Conservation (phyloP, 2,888 invertebrate genomes). For the Caenorhabditis uteleia region DNA sequence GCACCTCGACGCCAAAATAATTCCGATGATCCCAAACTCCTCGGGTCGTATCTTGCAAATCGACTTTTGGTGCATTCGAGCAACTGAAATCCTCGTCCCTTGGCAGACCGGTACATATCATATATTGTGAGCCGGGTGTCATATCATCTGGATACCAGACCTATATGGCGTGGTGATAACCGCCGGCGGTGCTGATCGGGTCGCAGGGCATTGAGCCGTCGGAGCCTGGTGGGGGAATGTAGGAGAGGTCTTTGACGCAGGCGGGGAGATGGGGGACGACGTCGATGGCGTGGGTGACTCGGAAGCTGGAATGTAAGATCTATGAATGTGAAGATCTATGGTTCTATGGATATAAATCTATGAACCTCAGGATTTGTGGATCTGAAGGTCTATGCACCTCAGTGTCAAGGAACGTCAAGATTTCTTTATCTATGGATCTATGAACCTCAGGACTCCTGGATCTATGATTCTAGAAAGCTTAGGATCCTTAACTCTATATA, state of each 20-base stretch:
- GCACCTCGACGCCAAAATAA: slow-evolving; percentile 48
- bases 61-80: slow-evolving; percentile 43
- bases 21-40: slow-evolving; percentile 57
- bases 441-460: too few relatives aligned
- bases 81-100: slow-evolving; percentile 54
- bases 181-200: slow-evolving; percentile 29
- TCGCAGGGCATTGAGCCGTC: slow-evolving; percentile 53
- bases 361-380: too few relatives aligned
- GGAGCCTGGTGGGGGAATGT: slow-evolving; percentile 15
- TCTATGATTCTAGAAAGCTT: too few relatives aligned
- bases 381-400: too few relatives aligned
- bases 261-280: slow-evolving; percentile 64
- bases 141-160: slow-evolving; percentile 58
- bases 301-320: slow-evolving; percentile 47
- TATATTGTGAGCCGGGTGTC: slow-evolving; percentile 42
- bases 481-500: too few relatives aligned
- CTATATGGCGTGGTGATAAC: slow-evolving; percentile 60
- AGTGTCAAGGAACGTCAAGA: too few relatives aligned
- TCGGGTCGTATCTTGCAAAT: slow-evolving; percentile 35
- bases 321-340: too few relatives aligned
- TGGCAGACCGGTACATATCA: slow-evolving; percentile 49
- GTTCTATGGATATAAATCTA: too few relatives aligned
- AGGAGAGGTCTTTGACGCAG: slow-evolving; percentile 56
- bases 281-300: slow-evolving; percentile 59
- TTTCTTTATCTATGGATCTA: too few relatives aligned